Conservation (phyloP, 2,113 vertebrate genomes). For the Rhinolophus sinicus region DNA sequence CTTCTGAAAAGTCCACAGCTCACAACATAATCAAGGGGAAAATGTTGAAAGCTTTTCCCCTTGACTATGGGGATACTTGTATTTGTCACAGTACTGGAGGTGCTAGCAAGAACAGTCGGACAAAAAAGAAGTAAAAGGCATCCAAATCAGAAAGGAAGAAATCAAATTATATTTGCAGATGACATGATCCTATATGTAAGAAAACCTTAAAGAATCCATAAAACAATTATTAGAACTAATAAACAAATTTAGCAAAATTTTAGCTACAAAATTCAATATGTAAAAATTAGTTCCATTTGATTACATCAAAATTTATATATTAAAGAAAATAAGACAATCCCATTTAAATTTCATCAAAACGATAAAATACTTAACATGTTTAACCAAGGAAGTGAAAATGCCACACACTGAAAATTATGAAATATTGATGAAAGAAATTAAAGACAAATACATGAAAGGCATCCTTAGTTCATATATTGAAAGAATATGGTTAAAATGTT, state of each 20-base stretch:
- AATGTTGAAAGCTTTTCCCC: not conserved
- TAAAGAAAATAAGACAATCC: no score
- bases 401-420: no score
- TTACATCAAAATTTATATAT: not conserved
- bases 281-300: not conserved
- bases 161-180: not conserved
- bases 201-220: not conserved
- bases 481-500: not conserved
- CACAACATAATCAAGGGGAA: not conserved
- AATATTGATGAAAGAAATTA: not conserved
- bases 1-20: not conserved
- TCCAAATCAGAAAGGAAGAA: not conserved
- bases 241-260: not conserved
- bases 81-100: not conserved
- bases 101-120: no score
- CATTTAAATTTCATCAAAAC: no score
- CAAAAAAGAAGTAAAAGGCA: not conserved
- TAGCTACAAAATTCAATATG: not conserved
- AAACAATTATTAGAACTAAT: not conserved
- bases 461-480: no score
- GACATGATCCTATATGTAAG: not conserved
- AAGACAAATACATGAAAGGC: not conserved
- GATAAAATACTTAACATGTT: not conserved
- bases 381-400: not conserved
- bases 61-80: not conserved